Evolutionary conservation across 2,797 vertebrate genomes (phyloP).

Genomic region (Knipowitschia caucasica): DNA sequence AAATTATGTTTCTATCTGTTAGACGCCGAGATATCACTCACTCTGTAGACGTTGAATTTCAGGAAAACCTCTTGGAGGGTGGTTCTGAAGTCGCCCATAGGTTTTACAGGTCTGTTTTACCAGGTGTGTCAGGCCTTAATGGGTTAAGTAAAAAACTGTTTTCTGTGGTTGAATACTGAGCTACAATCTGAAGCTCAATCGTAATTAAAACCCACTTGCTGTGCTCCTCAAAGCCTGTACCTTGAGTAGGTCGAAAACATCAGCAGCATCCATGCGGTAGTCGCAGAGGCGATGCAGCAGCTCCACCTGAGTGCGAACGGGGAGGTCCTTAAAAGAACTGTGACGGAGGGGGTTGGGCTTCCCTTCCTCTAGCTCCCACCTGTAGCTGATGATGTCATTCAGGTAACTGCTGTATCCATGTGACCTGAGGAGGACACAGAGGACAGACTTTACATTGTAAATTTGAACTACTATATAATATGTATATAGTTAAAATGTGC

Average conservation of each 20-base stretch:
- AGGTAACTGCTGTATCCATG: conserved; percentile 91
- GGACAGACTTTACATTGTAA: not conserved
- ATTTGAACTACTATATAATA: no score
- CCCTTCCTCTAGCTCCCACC: conserved; percentile 97
- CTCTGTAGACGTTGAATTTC: no score
- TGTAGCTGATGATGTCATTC: conserved; percentile 96
- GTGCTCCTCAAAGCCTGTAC: conserved; percentile 60
- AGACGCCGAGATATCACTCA: no score
- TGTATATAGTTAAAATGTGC: no score
- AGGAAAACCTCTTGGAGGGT: no score
- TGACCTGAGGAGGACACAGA: conserved; percentile 66
- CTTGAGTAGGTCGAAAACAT: conserved; percentile 97
- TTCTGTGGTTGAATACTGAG: not conserved
- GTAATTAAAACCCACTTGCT: not conserved
- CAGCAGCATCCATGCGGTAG: conserved; percentile 94
- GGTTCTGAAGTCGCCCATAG: no score
- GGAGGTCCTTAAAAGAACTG: conserved; percentile 83
- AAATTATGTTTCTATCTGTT: no score
- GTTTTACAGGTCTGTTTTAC: no score
- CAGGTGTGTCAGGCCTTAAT: no score
- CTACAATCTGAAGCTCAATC: not conserved
- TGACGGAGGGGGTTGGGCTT: conserved; percentile 91
- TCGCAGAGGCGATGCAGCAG: conserved; percentile 95
- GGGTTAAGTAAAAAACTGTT: no score
- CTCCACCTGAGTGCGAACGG: conserved; percentile 86